Evolutionary conservation across 2,113 vertebrate genomes (phyloP), one percentile per base, ranked within the genome.

Genomic region (Cochlearius cochlearius): DNA sequence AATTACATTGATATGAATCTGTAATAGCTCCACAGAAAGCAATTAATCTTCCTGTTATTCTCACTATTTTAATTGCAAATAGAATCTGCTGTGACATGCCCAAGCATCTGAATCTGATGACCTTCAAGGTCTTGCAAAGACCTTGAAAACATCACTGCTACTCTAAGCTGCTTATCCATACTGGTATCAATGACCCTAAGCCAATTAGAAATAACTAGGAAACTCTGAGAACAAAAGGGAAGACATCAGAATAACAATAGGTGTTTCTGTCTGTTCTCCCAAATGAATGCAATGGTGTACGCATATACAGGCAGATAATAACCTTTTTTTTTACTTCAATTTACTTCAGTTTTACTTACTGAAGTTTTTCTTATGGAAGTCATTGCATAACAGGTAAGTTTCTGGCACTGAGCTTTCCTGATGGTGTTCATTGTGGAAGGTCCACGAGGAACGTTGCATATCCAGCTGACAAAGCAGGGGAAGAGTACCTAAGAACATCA

Each of bases 41-140:
- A 93, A 88, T 96, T 95, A 95, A 92, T 96, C 90, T 92, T 94
- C 90, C 85, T 81, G n/a, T 90, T 91, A 92, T 86, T 96, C 59
- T 77, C 63, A 84, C 63, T 10, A 52, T 88, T 95, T 93, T 77
- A 88, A 92, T 55, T 93, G 55, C 75, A 95, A 94, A 88, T 83
- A 73, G 53, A 73, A 69, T 73, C 67, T 87, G n/a, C 59, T 74
- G 12, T 62, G 55, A 66, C 64, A 86, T 84, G 63, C 23, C 72
- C 43, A 76, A 69, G 47, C 23, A 90, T 67, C 75, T 88, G 68
- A 94, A 86, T 92, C 32, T 80, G 41, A 74, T 84, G 78, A 92
- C 78, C 75, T 95, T 88, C 63, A 86, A 34, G 14, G 63, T 77
- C 39, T 90, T 67, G 19, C 5, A 59, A 72, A 93, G 47, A 90